Percentiles rank a stretch among this genome's conserved stretches.
These are phyloP conservation scores for Acanthornis magna DNA, from an alignment of 2,797 vertebrate genomes.

Conservation along the genomic window DNA sequence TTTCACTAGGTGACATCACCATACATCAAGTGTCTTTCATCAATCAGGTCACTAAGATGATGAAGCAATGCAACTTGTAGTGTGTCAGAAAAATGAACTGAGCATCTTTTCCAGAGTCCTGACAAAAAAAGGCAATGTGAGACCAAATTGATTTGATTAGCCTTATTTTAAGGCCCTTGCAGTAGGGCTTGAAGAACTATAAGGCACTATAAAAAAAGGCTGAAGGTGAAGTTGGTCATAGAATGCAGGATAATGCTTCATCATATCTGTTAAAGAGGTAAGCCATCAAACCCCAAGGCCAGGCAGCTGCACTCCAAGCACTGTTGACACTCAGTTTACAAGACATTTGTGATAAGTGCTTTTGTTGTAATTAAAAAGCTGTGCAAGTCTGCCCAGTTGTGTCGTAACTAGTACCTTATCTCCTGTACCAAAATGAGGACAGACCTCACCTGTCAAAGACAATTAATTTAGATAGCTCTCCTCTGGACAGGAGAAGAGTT, in stretches of 20 bases:
- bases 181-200: background rate
- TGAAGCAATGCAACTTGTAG: background rate
- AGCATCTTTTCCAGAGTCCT: background rate
- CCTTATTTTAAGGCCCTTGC: background rate
- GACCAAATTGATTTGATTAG: background rate
- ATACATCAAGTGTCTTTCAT: slow-evolving; percentile 10
- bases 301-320: slow-evolving; percentile 6
- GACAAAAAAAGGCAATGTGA: background rate
- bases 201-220: background rate
- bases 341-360: slow-evolving; percentile 21
- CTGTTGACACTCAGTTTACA: slow-evolving; percentile 18
- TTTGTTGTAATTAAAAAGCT: slow-evolving; percentile 53
- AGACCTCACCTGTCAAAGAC: slow-evolving; percentile 47
- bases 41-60: slow-evolving; percentile 4
- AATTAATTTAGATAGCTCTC: slow-evolving; percentile 38
- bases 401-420: slow-evolving; percentile 28
- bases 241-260: background rate
- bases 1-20: background rate
- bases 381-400: slow-evolving; percentile 1
- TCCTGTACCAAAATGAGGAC: slow-evolving; percentile 38
- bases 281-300: background rate
- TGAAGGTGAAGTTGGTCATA: background rate
- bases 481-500: slow-evolving; percentile 27
- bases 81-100: slow-evolving; percentile 3
- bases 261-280: background rate